Percentiles rank a stretch among this genome's conserved stretches.
These are phyloP conservation scores for Rutpela maculata DNA, from an alignment of 2,888 invertebrate species.

Conservation along the genomic window DNA sequence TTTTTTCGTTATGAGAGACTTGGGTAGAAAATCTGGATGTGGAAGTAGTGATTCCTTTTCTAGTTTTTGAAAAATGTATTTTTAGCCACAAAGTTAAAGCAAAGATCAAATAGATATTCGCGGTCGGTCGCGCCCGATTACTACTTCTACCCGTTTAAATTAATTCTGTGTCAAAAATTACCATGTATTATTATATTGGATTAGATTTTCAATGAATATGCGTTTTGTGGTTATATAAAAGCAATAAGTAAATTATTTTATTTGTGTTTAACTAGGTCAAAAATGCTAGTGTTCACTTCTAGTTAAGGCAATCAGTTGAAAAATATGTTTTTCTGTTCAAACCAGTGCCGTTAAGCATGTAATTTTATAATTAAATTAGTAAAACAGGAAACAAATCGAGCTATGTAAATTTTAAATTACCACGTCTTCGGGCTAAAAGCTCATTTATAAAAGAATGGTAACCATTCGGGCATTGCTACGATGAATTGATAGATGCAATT, in stretches of 20 bases:
- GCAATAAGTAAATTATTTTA: neutral
- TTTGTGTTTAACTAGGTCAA: neutral
- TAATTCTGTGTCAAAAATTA: too few relatives aligned
- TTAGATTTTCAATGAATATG: neutral
- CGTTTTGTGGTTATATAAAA: neutral
- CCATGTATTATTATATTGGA: too few relatives aligned
- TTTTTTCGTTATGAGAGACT: too few relatives aligned
- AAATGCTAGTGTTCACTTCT: neutral
- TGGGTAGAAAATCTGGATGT: too few relatives aligned
- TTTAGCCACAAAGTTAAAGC: too few relatives aligned
- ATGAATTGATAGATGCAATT: conserved; percentile 17
- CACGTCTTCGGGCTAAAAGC: conserved; percentile 3
- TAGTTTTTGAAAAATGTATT: too few relatives aligned
- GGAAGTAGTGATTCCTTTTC: too few relatives aligned
- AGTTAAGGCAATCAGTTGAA: neutral
- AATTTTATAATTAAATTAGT: conserved; percentile 5
- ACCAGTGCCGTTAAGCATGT: neutral
- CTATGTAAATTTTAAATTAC: conserved; percentile 17
- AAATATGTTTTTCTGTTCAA: neutral
- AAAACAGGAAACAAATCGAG: conserved; percentile 22
- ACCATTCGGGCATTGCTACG: neutral
- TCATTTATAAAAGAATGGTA: neutral
- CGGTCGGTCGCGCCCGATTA: too few relatives aligned
- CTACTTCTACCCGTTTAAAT: too few relatives aligned
- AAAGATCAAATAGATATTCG: too few relatives aligned